These are phyloP conservation scores for Drosophila baimaii DNA, from an alignment of 1,140 invertebrate species.

Conservation along the genomic window DNA sequence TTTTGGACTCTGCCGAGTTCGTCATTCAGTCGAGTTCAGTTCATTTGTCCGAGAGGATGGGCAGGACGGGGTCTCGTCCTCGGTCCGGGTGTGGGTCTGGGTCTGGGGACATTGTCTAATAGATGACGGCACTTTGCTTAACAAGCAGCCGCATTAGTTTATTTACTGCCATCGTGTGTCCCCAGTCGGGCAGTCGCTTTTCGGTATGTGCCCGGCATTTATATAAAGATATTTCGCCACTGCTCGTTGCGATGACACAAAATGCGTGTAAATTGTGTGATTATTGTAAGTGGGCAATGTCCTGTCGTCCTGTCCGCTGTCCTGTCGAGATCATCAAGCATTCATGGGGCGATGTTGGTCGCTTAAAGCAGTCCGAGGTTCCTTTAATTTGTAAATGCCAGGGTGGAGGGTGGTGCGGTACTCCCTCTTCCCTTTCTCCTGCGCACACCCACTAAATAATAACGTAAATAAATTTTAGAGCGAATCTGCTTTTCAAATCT, in stretches of 20 bases:
- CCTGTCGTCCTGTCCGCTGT: background rate
- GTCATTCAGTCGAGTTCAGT: constrained; percentile 65
- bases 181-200: constrained; percentile 12
- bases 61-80: background rate
- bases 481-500: constrained; percentile 64
- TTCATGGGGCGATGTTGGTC: constrained; percentile 47
- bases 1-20: constrained; percentile 57
- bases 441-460: constrained; percentile 59
- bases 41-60: constrained; percentile 52
- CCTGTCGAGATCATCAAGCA: constrained; percentile 35
- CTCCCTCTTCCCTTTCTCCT: background rate
- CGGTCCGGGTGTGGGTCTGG: background rate
- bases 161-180: constrained; percentile 67
- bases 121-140: constrained; percentile 82
- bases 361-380: constrained; percentile 20
- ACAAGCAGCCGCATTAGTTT: constrained; percentile 80
- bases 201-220: constrained; percentile 63
- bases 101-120: constrained; percentile 70
- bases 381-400: constrained; percentile 34
- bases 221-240: constrained; percentile 63
- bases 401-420: too few relatives aligned
- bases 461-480: constrained; percentile 75
- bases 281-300: constrained; percentile 73
- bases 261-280: constrained; percentile 81
- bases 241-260: constrained; percentile 37